These are phyloP conservation scores for Hyaena hyaena DNA, from an alignment of 2,113 vertebrate species.

Conservation along the genomic window DNA sequence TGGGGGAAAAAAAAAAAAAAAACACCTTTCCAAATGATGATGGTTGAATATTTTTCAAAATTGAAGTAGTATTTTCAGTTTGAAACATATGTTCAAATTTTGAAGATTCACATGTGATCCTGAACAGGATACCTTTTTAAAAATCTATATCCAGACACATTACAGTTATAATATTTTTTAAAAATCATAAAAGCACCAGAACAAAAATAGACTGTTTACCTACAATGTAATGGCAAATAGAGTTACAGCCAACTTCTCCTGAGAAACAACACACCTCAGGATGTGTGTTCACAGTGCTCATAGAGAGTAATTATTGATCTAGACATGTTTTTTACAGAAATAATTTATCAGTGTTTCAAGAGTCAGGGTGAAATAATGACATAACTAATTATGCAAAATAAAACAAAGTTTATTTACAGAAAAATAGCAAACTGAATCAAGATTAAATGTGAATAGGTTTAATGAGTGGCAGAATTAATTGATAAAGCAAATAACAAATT, in stretches of 20 bases:
- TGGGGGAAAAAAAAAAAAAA: neutral
- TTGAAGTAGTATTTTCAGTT: neutral
- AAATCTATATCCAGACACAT: neutral
- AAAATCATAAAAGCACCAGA: neutral
- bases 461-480: neutral
- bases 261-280: neutral
- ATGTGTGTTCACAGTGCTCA: neutral
- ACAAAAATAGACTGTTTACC: neutral
- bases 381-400: neutral
- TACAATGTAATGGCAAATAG: neutral
- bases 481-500: neutral
- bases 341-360: neutral
- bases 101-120: neutral
- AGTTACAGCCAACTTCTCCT: neutral
- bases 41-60: neutral
- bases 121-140: neutral
- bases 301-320: neutral
- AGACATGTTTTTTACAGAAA: neutral
- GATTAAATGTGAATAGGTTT: neutral
- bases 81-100: neutral
- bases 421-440: conserved; percentile 2
- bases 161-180: neutral
- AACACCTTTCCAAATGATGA: neutral
- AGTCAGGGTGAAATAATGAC: neutral
- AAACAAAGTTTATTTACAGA: neutral